These are phyloP conservation scores for Loriculus beryllinus DNA, from an alignment of 2,797 vertebrate genomes.

Conservation along the genomic window DNA sequence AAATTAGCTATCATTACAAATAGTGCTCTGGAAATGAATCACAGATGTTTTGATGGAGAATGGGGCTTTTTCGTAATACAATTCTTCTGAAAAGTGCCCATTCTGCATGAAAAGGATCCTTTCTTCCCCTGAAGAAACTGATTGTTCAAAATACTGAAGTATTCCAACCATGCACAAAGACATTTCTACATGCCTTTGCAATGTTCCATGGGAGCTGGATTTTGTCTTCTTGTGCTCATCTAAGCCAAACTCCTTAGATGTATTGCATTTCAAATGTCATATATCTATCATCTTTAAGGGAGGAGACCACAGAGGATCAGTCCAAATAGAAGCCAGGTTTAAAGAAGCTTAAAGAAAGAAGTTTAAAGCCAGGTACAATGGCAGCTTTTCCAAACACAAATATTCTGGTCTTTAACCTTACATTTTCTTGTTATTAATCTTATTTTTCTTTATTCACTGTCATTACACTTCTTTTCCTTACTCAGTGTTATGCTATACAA, in stretches of 20 bases:
- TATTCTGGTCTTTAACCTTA: slow-evolving; percentile 9
- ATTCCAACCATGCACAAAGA: slow-evolving; percentile 54
- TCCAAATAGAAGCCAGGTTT: slow-evolving; percentile 50
- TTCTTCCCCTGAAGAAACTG: slow-evolving; percentile 48
- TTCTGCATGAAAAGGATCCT: slow-evolving; percentile 52
- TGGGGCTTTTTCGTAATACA: slow-evolving; percentile 29
- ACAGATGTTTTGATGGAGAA: slow-evolving; percentile 58
- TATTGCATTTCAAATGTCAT: slow-evolving; percentile 43
- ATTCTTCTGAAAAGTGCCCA: slow-evolving; percentile 53
- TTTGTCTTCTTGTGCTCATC: slow-evolving; percentile 33
- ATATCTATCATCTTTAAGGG: slow-evolving; percentile 55
- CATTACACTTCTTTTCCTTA: neutral
- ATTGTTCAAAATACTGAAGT: slow-evolving; percentile 55
- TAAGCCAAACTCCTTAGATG: slow-evolving; percentile 38
- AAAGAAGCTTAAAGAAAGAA: slow-evolving; percentile 3
- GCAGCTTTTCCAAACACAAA: slow-evolving; percentile 31
- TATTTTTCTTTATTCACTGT: neutral
- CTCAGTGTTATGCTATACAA: neutral
- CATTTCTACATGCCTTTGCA: slow-evolving; percentile 55
- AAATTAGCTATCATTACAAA: slow-evolving; percentile 67
- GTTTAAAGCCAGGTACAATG: neutral
- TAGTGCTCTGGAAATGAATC: slow-evolving; percentile 52
- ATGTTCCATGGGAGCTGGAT: slow-evolving; percentile 31
- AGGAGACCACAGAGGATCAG: slow-evolving; percentile 45
- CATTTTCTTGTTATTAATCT: neutral